Base-by-base conservation (phyloP, 1,140 invertebrate genomes). In the Tyrophagus putrescentiae region DNA sequence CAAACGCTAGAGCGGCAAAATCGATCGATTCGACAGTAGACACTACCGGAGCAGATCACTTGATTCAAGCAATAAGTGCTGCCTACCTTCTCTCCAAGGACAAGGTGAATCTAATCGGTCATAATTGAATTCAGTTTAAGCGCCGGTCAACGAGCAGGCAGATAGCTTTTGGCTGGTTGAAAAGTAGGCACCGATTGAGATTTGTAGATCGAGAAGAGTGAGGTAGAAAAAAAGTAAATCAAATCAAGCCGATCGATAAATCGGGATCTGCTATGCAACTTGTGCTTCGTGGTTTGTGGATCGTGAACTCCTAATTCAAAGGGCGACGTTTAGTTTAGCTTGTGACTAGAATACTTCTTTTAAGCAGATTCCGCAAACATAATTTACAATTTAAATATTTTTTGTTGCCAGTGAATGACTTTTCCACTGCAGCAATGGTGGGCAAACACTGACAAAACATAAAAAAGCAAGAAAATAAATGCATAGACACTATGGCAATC, bases 361-460 rank as follows among this genome's bases (percentile, higher is more conserved):
- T n/a, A n/a, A n/a, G n/a, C n/a, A n/a, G n/a, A n/a, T n/a, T n/a
- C n/a, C n/a, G n/a, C n/a, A 39, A 13, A 39, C 7, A 21, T 53
- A n/a, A 53, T 39, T 4, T 41, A 53, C 50, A 53, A 53, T 53
- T 53, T 53, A 53, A 53, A 21, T 25, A 53, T 23, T 45, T 45
- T 21, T 21, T 45, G 27, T 23, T 4, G 27, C 21, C 27, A 23
- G 23, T 6, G 11, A 6, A 23, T 45, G 11, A 11, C 42, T 1
- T 23, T 11, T 39, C 13, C 13, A 13, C 13, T 39, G 13, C 23
- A 45, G 23, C 11, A 45, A 1, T 4, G 23, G 11, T 6, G 11
- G 21, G 27, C 23, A 45, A 23, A 23, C 21, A 45, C 27, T 45
- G 42, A 45, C n/a, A n/a, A n/a, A n/a, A n/a, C n/a, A n/a, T n/a